Evolutionary conservation across 1,140 invertebrate genomes (phyloP).

Genomic region (Harpegnathos saltator): DNA sequence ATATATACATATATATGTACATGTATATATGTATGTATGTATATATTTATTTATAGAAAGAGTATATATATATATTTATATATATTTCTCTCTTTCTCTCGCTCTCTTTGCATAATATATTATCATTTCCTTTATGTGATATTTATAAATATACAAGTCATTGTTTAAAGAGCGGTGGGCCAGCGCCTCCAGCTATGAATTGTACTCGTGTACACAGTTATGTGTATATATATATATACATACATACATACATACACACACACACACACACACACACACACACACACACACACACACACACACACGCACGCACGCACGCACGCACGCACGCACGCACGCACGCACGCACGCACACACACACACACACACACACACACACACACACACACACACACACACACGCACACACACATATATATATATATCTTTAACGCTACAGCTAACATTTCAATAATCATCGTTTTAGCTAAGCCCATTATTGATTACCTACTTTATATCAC

Average conservation of each 20-base stretch:
- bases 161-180: slow-evolving; percentile 81
- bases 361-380: too few species aligned
- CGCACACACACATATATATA: slow-evolving; percentile 37
- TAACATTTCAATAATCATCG: slow-evolving; percentile 67
- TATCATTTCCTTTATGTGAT: slow-evolving; percentile 80
- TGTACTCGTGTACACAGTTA: slow-evolving; percentile 74
- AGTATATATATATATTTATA: slow-evolving; percentile 60
- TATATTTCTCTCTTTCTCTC: slow-evolving; percentile 75
- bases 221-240: slow-evolving; percentile 58
- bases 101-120: slow-evolving; percentile 78
- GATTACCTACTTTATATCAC: slow-evolving; percentile 71
- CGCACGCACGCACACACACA: too few species aligned
- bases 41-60: slow-evolving; percentile 48
- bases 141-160: slow-evolving; percentile 85
- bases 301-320: too few species aligned
- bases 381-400: not conserved
- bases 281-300: slow-evolving; percentile 61
- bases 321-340: too few species aligned
- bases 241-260: too few species aligned
- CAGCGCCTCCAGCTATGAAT: slow-evolving; percentile 76
- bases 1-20: slow-evolving; percentile 48
- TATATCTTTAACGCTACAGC: slow-evolving; percentile 67
- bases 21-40: slow-evolving; percentile 50
- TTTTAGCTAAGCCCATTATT: slow-evolving; percentile 74
- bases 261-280: slow-evolving; percentile 61